phyloP scores from a whole-genome alignment of 2,797 vertebrate species.

The Rhinophrynus dorsalis region DNA sequence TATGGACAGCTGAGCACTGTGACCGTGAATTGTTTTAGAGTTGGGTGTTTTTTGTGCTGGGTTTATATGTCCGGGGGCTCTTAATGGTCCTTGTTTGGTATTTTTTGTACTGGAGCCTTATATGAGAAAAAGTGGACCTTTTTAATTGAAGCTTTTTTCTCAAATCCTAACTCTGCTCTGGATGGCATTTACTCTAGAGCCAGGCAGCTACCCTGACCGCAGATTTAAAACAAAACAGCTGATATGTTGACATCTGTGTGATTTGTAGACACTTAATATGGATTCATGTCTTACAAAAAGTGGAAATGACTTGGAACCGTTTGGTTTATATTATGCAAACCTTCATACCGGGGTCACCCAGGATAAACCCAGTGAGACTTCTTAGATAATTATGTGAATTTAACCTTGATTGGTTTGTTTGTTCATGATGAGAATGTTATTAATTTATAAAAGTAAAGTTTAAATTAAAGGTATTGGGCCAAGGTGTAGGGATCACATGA shows the following conservation, averaged over 20 bases:
- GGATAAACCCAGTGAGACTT: not conserved
- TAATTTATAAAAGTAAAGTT: conserved; percentile 42
- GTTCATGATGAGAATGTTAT: not conserved
- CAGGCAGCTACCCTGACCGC: not conserved
- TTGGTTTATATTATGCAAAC: conserved; percentile 16
- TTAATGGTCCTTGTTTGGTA: not conserved
- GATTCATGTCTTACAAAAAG: not conserved
- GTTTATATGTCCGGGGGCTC: not conserved
- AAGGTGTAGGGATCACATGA: too few relatives aligned
- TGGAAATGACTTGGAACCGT: not conserved
- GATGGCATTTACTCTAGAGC: not conserved
- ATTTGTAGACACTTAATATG: not conserved
- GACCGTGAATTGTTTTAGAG: not conserved
- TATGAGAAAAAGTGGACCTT: not conserved
- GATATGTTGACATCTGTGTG: not conserved
- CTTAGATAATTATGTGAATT: not conserved
- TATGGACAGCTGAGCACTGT: not conserved
- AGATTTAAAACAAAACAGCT: not conserved
- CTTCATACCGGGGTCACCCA: not conserved
- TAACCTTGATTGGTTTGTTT: conserved; percentile 25
- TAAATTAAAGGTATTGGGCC: conserved; percentile 22
- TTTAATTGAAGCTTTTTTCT: not conserved
- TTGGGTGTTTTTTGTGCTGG: not conserved
- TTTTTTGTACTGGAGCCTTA: not conserved
- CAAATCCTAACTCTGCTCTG: conserved; percentile 5